Conservation (phyloP, 2,113 vertebrate genomes). For the Corythornis vintsioides region DNA sequence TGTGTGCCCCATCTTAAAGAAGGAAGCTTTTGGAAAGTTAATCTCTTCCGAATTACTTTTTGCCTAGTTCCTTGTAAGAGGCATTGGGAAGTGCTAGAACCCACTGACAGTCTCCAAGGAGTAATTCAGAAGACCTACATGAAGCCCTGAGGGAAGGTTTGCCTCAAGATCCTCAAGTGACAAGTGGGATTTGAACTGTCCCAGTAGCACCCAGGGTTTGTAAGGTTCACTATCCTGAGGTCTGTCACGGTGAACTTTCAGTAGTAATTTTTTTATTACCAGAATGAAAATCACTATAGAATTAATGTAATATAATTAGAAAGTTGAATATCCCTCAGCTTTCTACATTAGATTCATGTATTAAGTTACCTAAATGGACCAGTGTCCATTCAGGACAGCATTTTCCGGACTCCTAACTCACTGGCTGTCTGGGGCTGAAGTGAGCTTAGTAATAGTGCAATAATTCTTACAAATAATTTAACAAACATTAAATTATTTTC, state of each 20-base stretch:
- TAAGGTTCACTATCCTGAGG: not conserved
- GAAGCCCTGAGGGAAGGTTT: not conserved
- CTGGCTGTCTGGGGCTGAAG: not conserved
- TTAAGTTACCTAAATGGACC: conserved; percentile 48
- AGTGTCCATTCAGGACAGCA: conserved; percentile 16
- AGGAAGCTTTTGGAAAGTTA: not conserved
- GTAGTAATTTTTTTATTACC: not conserved
- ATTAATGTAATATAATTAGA: conserved; percentile 24
- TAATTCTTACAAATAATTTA: conserved; percentile 54
- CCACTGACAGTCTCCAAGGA: not conserved
- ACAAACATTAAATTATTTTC: conserved; percentile 61
- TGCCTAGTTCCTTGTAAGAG: not conserved
- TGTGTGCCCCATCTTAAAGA: not conserved
- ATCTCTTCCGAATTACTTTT: not conserved
- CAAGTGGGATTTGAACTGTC: not conserved
- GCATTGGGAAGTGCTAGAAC: not conserved
- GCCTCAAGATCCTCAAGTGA: not conserved
- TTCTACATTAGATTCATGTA: conserved; percentile 36
- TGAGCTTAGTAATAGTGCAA: conserved; percentile 29
- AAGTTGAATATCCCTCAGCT: conserved; percentile 13
- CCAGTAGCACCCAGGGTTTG: not conserved
- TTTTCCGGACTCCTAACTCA: conserved; percentile 24
- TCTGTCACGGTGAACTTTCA: not conserved
- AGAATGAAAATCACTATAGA: not conserved
- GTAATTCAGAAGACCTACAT: not conserved